phyloP scores from a whole-genome alignment of 2,797 vertebrate species.

The Centropyge bicolor region DNA sequence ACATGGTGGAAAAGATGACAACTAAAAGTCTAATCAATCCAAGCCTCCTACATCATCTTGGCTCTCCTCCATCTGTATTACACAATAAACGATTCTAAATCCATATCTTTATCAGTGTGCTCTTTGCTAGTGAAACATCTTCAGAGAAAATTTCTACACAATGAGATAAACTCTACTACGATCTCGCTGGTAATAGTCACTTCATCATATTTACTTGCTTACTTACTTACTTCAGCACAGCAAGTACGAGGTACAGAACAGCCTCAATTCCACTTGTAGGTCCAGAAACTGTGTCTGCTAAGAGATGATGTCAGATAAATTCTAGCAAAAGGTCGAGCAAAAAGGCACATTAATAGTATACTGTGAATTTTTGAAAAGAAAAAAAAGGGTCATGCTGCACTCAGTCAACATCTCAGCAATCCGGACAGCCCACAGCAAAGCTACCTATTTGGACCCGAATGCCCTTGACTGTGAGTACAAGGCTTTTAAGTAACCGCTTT shows the following conservation, averaged over 20 bases:
- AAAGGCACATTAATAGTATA: conserved; percentile 51
- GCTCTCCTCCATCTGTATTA: no score
- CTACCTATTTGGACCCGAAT: conserved; percentile 39
- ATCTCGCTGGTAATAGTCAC: neutral
- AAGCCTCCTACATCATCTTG: no score
- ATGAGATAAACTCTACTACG: neutral
- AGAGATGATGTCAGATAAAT: conserved; percentile 18
- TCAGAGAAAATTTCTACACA: neutral
- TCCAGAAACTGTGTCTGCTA: conserved; percentile 25
- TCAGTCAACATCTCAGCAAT: conserved; percentile 13
- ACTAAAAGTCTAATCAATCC: neutral
- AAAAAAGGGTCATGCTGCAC: conserved; percentile 10
- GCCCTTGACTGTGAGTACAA: conserved; percentile 30
- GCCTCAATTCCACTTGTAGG: neutral
- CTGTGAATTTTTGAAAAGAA: conserved; percentile 17
- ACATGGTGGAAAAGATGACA: neutral
- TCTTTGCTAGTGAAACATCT: no score
- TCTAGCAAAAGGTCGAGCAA: conserved; percentile 35
- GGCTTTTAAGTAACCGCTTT: conserved; percentile 28
- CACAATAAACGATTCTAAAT: no score
- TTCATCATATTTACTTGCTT: neutral
- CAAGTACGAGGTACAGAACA: neutral
- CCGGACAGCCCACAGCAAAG: conserved; percentile 29
- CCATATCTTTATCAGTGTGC: no score
- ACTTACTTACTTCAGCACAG: neutral